Base-by-base conservation (phyloP, 2,888 invertebrate genomes). In the Automeris io region DNA sequence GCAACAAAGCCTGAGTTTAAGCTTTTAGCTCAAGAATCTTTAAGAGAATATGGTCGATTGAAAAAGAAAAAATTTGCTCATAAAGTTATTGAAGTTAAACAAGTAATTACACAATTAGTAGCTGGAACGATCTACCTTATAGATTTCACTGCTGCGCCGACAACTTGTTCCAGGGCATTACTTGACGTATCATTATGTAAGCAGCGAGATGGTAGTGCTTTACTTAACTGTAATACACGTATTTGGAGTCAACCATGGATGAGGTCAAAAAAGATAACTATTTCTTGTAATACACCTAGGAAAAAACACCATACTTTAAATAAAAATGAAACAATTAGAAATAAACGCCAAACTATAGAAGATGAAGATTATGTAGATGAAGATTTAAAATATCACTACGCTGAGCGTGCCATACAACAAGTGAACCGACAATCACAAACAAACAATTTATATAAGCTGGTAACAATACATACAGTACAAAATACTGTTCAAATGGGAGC, bases 181-280 rank as follows among this genome's bases (percentile, higher is more conserved):
- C 31, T 44, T 1, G 42, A 61, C 23, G 35, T 42, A 16, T 38
- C 45, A 3, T 36, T 46, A 26, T 57, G 66, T 54, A 37, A 39
- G 16, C 40, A 49, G 6, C 43, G 39, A 8, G 35, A 46, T 35
- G 39, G 46, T 11, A 47, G 53, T 16, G 39, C 42, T 9, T 33
- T 53, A 19, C 42, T 70, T 13, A 47, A 54, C 41, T 91, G 91
- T 54, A 49, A 75, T 18, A 60, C 90, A 22, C 50, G 67, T 37
- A 77, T 89, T 33, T 90, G 88, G 89, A 76, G 86, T 23, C 79
- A 73, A 23, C 85, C 88, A 5, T 90, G 90, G 90, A 25, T 86
- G 16, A 70, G 71, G 31, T 42, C 39, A 1, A 72, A 76, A 34
- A 62, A 75, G 23, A 68, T 75, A 39, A 54, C 69, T 29, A 71